Base-by-base conservation (phyloP, 2,113 vertebrate species). In the Engraulis encrasicolus region DNA sequence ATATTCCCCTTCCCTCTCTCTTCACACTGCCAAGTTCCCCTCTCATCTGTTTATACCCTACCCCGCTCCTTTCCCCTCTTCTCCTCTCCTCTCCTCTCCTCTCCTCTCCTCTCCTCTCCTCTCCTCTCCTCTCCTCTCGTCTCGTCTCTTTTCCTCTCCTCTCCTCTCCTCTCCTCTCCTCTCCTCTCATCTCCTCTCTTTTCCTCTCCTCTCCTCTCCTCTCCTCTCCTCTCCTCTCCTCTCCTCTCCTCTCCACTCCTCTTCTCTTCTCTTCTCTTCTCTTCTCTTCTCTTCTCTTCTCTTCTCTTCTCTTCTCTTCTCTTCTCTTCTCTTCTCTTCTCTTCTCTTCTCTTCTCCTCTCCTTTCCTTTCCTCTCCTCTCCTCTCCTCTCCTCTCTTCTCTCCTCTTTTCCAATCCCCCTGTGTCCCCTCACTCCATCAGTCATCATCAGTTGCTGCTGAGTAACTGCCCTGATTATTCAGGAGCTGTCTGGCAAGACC, bases 261-360 rank as follows among this genome's bases (percentile, higher is more conserved):
- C 85, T 20, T 82, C 79, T 86, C 77, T 83, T 84, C 52, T 36
- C 78, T 81, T 83, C 81, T 58, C 20, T n/a, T n/a, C 17, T 18
- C 20, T n/a, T 9, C 52, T n/a, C 52, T 9, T n/a, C 19, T n/a
- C n/a, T n/a, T n/a, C n/a, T n/a, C n/a, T 77, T 50, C 81, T 78
- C 82, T 54, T 54, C 17, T 14, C 82, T 82, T 81, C 83, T 83
- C 40, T 77, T 61, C 81, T 78, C 82, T 54, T 54, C 79, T 12
- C 9, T 79, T 82, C 83, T 83, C 81, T n/a, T 61, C 74, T 71
- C 80, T 31, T 66, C 49, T 74, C 79, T 82, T 27, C 49, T 79
- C 50, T 71, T 4, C 23, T 50, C 50, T 49, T 37, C 81, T 79
- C 81, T 86, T 34, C 50, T 37, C 48, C 81, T 61, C 81, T 86